These are phyloP conservation scores for Apeira syringaria DNA, from an alignment of 2,888 invertebrate species.

Conservation along the genomic window DNA sequence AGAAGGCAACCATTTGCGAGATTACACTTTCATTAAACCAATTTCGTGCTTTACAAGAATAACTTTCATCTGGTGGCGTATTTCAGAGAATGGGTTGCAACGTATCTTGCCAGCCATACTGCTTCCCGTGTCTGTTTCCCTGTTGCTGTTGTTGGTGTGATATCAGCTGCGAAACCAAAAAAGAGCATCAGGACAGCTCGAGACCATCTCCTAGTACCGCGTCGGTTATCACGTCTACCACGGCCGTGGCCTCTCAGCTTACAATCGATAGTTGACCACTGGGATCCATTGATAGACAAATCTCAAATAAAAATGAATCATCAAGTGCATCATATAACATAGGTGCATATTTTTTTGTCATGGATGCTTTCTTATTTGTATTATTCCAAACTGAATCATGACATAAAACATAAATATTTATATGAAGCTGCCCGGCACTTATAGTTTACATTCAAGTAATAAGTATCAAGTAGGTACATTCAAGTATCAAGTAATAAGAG, in stretches of 20 bases:
- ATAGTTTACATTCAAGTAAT: no score
- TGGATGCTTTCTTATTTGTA: no score
- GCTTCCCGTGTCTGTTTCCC: constrained; percentile 15
- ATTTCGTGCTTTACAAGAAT: no score
- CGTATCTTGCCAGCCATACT: constrained; percentile 18
- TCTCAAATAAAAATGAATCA: background rate
- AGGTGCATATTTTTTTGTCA: background rate
- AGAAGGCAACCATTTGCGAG: no score
- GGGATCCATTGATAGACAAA: background rate
- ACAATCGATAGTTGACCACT: constrained; percentile 4
- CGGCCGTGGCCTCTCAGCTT: constrained; percentile 1
- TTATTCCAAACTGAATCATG: no score
- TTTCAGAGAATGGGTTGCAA: constrained; percentile 18
- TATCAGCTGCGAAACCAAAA: constrained; percentile 7
- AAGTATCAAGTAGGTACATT: no score
- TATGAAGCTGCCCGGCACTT: no score
- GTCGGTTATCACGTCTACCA: constrained; percentile 8
- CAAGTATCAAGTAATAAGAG: no score
- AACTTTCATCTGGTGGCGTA: background rate
- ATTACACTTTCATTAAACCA: no score
- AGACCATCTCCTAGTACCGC: background rate
- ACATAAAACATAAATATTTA: no score
- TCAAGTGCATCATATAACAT: background rate
- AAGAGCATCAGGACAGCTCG: background rate
- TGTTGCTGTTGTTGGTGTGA: constrained; percentile 22